phyloP scores from a whole-genome alignment of 1,140 invertebrate species.

The Gonatopus flavifemur region DNA sequence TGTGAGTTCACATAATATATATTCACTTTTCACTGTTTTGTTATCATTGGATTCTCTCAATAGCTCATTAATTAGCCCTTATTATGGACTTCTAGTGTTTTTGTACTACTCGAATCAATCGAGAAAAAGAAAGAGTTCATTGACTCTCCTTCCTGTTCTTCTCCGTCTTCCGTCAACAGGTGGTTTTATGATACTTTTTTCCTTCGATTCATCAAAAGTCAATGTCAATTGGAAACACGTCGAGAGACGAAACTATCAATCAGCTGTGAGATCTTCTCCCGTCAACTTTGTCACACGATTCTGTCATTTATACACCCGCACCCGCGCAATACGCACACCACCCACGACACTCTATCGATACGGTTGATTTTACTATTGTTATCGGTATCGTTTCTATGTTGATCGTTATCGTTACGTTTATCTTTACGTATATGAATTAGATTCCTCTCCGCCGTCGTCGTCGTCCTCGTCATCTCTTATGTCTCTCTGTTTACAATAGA shows the following conservation, averaged over 20 bases:
- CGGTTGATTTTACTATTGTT: constrained; percentile 11
- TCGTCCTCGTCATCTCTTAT: constrained; percentile 19
- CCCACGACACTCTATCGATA: not conserved
- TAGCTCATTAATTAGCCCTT: no score
- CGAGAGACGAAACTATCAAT: not conserved
- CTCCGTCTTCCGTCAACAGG: constrained; percentile 51
- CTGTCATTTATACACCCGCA: no score
- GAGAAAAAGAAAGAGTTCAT: no score
- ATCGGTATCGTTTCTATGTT: constrained; percentile 3
- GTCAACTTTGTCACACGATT: not conserved
- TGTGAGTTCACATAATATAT: no score
- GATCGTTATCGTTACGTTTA: constrained; percentile 13
- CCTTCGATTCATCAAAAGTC: no score
- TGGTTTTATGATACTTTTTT: constrained; percentile 44
- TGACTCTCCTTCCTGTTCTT: no score
- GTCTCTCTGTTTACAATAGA: constrained; percentile 21
- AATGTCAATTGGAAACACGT: constrained; percentile 15
- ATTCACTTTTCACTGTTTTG: no score
- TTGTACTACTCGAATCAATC: no score
- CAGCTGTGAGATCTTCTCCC: not conserved
- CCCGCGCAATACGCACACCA: no score
- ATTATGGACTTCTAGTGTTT: no score
- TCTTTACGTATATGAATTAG: no score
- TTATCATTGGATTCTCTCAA: no score
- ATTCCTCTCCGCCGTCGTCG: constrained; percentile 20